Evolutionary conservation across 2,888 invertebrate genomes (phyloP).

Genomic region (Synanthedon myopaeformis): DNA sequence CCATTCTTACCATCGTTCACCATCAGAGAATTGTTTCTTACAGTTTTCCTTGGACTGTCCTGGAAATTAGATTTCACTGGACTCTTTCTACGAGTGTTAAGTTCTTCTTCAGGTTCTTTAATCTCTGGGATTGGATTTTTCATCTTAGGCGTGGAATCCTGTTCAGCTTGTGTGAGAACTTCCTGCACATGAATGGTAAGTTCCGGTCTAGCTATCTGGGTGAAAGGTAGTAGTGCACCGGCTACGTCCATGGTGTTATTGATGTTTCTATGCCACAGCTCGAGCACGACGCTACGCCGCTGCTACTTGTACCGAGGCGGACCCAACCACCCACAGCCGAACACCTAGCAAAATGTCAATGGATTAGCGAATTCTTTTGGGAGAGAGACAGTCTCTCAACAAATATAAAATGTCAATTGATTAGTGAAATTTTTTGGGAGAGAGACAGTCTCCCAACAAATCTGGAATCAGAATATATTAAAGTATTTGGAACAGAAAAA

Average conservation of each 20-base stretch:
- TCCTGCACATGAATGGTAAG: conserved; percentile 59
- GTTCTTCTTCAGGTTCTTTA: conserved; percentile 24
- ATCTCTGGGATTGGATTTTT: conserved; percentile 12
- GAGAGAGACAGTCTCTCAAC: too few relatives aligned
- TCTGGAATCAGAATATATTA: too few relatives aligned
- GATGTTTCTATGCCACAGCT: conserved; percentile 67
- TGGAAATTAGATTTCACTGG: conserved; percentile 10
- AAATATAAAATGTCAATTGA: background rate
- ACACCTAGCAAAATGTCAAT: conserved; percentile 50
- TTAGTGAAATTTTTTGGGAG: too few relatives aligned
- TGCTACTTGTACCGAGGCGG: conserved; percentile 76
- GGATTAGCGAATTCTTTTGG: too few relatives aligned
- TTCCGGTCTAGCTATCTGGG: conserved; percentile 55
- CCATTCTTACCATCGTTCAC: conserved; percentile 20
- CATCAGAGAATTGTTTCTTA: conserved; percentile 3
- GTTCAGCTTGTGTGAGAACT: conserved; percentile 49
- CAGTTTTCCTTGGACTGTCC: conserved; percentile 7
- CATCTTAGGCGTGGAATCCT: conserved; percentile 13
- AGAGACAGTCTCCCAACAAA: too few relatives aligned
- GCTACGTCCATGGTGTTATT: conserved; percentile 69
- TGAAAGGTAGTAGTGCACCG: conserved; percentile 58
- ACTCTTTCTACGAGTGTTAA: conserved; percentile 2
- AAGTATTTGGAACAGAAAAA: too few relatives aligned
- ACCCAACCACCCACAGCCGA: conserved; percentile 78
- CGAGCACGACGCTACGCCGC: conserved; percentile 69